Evolutionary conservation across 2,797 vertebrate species (phyloP), one percentile per base, ranked within the genome.

Genomic region (Megaceryle alcyon): DNA sequence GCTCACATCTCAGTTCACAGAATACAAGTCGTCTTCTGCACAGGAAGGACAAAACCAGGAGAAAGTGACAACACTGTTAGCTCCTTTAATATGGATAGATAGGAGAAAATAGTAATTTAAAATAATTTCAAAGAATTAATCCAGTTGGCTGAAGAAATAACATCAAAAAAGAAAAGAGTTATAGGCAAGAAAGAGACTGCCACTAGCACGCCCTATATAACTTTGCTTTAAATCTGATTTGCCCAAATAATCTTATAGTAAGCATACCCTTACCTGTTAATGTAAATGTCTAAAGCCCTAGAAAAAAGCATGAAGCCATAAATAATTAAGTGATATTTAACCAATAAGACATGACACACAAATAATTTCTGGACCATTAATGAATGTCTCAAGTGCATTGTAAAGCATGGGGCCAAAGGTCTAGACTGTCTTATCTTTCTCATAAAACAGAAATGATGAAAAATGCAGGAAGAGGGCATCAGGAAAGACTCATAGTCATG

Each of bases 311-410:
- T 28, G 10, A 85, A 81, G 39, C 21, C 76, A 43, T 88, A 93
- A 95, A 65, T 72, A 70, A 87, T 12, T 14, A 49, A 70, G 29
- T 85, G 75, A 60, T 85, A 64, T 85, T 89, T 88, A 94, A 85
- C 84, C 89, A 87, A n/a, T 66, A 85, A 87, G 64, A 43, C 26
- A n/a, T 65, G 69, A 64, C 70, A 79, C 23, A 80, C 53, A 90
- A 88, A 80, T 75, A 91, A 93, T 91, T 93, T 88, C 96, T 82
- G 44, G 66, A 54, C 61, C 65, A 76, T 59, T 79, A 84, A 68
- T 41, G 54, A 90, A 92, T 1, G 12, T 73, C 89, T 92, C 71
- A 44, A 48, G 56, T 89, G 82, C 43, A 41, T 56, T 82, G 44
- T 87, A 95, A 90, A 92, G 29, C 71, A 66, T 15, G 17, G 16